These are phyloP conservation scores for Andrena minutula DNA, from an alignment of 2,888 invertebrate genomes.

Conservation along the genomic window DNA sequence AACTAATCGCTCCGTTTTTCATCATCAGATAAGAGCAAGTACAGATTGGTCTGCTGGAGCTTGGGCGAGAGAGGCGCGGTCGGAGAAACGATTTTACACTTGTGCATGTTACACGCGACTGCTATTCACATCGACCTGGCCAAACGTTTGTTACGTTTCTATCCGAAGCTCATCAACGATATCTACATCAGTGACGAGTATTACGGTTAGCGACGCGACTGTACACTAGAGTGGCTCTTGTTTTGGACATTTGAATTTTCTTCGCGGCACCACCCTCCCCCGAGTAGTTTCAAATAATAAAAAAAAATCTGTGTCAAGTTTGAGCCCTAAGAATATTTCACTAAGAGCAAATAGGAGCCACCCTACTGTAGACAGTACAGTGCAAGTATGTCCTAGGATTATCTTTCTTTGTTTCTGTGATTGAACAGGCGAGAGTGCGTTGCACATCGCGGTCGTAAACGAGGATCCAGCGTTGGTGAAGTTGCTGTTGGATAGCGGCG, in stretches of 20 bases:
- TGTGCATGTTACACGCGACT: conserved; percentile 96
- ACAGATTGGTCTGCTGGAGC: conserved; percentile 96
- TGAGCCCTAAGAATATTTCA: too few species aligned
- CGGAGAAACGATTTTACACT: conserved; percentile 97
- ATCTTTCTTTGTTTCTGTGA: neutral
- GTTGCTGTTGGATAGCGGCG: conserved; percentile 95
- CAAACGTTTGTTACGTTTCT: conserved; percentile 95
- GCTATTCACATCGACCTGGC: conserved; percentile 97
- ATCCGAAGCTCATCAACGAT: conserved; percentile 98
- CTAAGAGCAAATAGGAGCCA: too few species aligned
- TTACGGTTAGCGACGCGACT: conserved; percentile 89
- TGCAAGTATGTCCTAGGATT: neutral
- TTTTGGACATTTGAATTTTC: too few species aligned
- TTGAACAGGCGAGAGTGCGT: conserved; percentile 92
- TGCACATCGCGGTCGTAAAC: conserved; percentile 99
- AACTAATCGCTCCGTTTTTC: neutral
- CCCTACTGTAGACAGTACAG: too few species aligned
- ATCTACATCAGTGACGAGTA: conserved; percentile 98
- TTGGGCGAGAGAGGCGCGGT: conserved; percentile 96
- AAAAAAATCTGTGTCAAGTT: too few species aligned
- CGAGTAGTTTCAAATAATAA: too few species aligned
- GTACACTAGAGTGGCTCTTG: neutral
- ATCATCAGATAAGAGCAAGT: conserved; percentile 84
- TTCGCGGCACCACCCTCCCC: too few species aligned
- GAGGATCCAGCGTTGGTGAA: conserved; percentile 99